Evolutionary conservation across 2,888 invertebrate genomes (phyloP).

Genomic region (Pollenia amentaria): DNA sequence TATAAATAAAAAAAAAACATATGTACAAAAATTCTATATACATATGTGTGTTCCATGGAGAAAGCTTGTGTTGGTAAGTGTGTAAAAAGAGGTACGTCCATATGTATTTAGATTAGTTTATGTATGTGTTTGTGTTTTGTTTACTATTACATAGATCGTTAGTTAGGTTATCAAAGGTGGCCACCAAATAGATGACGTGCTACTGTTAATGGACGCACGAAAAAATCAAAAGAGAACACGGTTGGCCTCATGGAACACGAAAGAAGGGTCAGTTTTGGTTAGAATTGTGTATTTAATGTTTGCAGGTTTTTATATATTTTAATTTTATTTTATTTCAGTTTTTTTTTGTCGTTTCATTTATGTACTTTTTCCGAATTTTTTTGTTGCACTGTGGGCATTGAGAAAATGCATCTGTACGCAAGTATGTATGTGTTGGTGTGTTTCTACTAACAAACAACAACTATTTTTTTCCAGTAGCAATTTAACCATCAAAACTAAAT

Average conservation of each 20-base stretch:
- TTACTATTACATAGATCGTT: conserved; percentile 54
- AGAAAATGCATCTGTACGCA: conserved; percentile 21
- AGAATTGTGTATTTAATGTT: conserved; percentile 71
- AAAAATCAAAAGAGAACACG: conserved; percentile 4
- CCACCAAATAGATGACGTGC: conserved; percentile 69
- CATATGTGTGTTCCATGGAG: not conserved
- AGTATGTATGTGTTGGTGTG: conserved; percentile 6
- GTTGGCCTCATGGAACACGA: conserved; percentile 46
- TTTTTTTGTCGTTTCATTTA: conserved; percentile 18
- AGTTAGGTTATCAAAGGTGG: conserved; percentile 71
- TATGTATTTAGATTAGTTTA: conserved; percentile 27
- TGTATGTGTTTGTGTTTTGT: conserved; percentile 4
- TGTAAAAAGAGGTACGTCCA: conserved; percentile 27
- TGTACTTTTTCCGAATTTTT: conserved; percentile 2
- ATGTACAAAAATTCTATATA: conserved; percentile 35
- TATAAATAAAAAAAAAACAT: conserved; percentile 31
- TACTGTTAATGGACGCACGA: conserved; percentile 21
- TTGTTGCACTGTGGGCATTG: conserved; percentile 4
- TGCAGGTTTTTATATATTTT: conserved; percentile 63
- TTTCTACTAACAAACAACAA: conserved; percentile 49
- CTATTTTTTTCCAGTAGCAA: conserved; percentile 66
- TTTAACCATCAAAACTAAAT: conserved; percentile 74
- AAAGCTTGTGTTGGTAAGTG: not conserved
- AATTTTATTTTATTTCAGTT: conserved; percentile 44
- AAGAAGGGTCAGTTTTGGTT: conserved; percentile 70